These are phyloP conservation scores for Orius laevigatus DNA, from an alignment of 1,140 invertebrate species.

Conservation along the genomic window DNA sequence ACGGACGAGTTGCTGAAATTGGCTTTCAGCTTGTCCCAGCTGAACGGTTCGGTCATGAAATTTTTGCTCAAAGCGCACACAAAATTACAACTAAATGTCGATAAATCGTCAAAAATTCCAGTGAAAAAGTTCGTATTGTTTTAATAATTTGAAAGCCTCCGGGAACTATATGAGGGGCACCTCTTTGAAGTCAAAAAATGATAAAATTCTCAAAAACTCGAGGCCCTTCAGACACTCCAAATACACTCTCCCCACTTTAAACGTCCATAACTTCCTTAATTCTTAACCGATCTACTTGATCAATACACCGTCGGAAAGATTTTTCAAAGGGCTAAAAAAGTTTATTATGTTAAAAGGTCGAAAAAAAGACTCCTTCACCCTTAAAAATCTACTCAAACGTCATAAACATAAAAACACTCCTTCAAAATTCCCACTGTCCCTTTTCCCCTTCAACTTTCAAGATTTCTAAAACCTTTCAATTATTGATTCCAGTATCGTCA, in stretches of 20 bases:
- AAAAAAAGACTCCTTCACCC: too few species aligned
- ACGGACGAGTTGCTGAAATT: constrained; percentile 74
- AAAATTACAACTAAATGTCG: constrained; percentile 64
- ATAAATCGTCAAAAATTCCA: constrained; percentile 77
- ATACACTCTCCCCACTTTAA: too few species aligned
- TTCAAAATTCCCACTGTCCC: neutral
- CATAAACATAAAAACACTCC: neutral
- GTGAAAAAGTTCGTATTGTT: constrained; percentile 68
- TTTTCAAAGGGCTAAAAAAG: too few species aligned
- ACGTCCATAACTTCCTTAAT: too few species aligned
- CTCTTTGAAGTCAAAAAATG: too few species aligned
- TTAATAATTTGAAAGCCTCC: too few species aligned
- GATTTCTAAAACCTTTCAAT: neutral
- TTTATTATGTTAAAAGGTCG: neutral
- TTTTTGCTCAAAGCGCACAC: constrained; percentile 84
- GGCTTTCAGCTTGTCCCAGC: constrained; percentile 75
- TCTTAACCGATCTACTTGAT: too few species aligned
- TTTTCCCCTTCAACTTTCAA: neutral
- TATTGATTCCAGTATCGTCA: constrained; percentile 54
- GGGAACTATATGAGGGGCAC: too few species aligned
- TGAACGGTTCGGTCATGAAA: constrained; percentile 71
- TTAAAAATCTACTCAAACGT: too few species aligned
- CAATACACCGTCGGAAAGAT: too few species aligned
- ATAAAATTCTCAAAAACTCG: too few species aligned
- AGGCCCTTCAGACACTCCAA: too few species aligned